These are phyloP conservation scores for Astur gentilis DNA, from an alignment of 2,113 vertebrate species.

Conservation along the genomic window DNA sequence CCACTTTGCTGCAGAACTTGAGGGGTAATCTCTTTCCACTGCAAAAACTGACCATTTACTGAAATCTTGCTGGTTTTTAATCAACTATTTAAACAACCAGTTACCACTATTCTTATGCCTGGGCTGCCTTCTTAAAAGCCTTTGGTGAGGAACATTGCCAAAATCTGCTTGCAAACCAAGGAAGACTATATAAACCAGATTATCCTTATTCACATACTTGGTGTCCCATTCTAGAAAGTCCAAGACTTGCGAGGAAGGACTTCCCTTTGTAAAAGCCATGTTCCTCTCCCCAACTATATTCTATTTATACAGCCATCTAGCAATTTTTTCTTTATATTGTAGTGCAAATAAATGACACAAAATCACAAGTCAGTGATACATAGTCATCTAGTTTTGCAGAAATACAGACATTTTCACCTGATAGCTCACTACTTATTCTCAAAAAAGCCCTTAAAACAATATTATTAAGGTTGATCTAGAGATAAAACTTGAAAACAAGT, in stretches of 20 bases:
- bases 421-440: not conserved
- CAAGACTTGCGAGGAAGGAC: fast-evolving
- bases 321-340: not conserved
- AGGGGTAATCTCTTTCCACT: not conserved
- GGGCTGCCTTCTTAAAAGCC: not conserved
- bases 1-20: not conserved
- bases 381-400: not conserved
- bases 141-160: not conserved
- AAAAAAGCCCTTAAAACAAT: not conserved
- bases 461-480: not conserved
- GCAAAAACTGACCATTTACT: not conserved
- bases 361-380: not conserved
- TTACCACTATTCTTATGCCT: not conserved
- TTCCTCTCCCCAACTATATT: not conserved
- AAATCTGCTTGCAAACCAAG: not conserved
- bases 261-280: not conserved
- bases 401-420: not conserved
- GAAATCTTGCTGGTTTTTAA: not conserved
- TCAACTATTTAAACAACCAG: not conserved
- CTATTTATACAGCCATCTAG: not conserved
- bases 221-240: not conserved
- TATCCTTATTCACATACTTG: not conserved
- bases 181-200: not conserved
- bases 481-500: not conserved
- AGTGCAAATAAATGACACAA: not conserved